phyloP scores from a whole-genome alignment of 2,797 vertebrate species.

The Podarcis lilfordi region DNA sequence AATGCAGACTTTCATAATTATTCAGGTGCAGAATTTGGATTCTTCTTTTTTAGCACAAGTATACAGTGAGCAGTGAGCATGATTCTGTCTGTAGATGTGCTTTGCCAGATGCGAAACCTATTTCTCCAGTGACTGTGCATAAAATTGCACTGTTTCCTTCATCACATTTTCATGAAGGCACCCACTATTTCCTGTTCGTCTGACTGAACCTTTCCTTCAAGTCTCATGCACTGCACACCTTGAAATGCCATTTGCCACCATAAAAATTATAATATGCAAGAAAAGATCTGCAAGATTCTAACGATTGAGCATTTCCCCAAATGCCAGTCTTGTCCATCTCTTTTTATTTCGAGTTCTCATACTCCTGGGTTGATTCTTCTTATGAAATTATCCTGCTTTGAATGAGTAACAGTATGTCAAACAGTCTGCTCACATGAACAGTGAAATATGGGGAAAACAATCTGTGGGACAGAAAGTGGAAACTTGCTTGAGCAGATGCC shows the following conservation, averaged over 20 bases:
- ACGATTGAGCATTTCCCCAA: background rate
- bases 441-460: background rate
- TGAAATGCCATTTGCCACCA: background rate
- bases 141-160: background rate
- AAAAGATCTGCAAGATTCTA: background rate
- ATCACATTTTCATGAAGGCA: background rate
- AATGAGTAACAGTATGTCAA: background rate
- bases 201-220: background rate
- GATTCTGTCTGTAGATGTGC: background rate
- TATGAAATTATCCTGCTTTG: background rate
- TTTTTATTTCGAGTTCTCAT: background rate
- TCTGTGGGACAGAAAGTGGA: background rate
- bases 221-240: rapidly evolving
- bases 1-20: background rate
- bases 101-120: background rate
- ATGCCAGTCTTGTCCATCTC: background rate
- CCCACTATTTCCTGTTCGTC: background rate
- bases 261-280: background rate
- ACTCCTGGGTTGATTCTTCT: background rate
- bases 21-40: background rate
- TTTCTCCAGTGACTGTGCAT: background rate
- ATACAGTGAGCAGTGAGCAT: background rate
- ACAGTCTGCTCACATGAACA: background rate
- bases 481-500: background rate
- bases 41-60: background rate